phyloP scores from a whole-genome alignment of 2,888 invertebrate species.

The Selenia dentaria region DNA sequence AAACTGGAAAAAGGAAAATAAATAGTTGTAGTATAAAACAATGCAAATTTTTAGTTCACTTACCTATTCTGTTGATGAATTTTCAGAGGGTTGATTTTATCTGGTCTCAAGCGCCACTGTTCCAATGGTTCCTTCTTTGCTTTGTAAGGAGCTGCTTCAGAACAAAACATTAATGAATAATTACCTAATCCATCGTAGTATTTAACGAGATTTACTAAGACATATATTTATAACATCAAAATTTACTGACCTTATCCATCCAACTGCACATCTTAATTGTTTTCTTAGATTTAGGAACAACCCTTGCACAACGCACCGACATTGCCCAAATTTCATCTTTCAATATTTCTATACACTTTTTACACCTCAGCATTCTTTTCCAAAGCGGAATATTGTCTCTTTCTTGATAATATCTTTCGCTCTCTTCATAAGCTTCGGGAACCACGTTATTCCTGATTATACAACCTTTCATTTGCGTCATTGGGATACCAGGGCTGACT shows the following conservation, averaged over 20 bases:
- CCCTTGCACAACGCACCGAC: constrained; percentile 70
- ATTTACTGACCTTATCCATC: constrained; percentile 53
- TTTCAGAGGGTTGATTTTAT: constrained; percentile 40
- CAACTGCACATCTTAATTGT: constrained; percentile 52
- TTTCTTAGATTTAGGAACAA: constrained; percentile 48
- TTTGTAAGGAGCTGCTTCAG: constrained; percentile 56
- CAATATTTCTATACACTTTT: constrained; percentile 43
- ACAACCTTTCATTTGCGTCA: constrained; percentile 55
- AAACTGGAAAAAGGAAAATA: too few relatives aligned
- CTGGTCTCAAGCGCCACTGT: constrained; percentile 50
- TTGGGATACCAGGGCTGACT: constrained; percentile 37
- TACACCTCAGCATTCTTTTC: constrained; percentile 57
- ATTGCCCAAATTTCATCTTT: constrained; percentile 56
- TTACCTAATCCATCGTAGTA: too few relatives aligned
- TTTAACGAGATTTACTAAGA: too few relatives aligned
- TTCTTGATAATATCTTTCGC: constrained; percentile 17
- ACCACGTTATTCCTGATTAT: constrained; percentile 48
- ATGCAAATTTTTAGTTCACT: not conserved
- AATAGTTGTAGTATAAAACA: too few relatives aligned
- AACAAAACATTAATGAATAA: constrained; percentile 25
- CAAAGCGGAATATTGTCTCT: constrained; percentile 38
- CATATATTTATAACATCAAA: too few relatives aligned
- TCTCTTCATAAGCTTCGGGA: constrained; percentile 40
- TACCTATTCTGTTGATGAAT: constrained; percentile 35
- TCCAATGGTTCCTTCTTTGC: constrained; percentile 53